Evolutionary conservation across 92 coral and sea anemone species (phyloP).

Genomic region (Palythoa caribaeorum): DNA sequence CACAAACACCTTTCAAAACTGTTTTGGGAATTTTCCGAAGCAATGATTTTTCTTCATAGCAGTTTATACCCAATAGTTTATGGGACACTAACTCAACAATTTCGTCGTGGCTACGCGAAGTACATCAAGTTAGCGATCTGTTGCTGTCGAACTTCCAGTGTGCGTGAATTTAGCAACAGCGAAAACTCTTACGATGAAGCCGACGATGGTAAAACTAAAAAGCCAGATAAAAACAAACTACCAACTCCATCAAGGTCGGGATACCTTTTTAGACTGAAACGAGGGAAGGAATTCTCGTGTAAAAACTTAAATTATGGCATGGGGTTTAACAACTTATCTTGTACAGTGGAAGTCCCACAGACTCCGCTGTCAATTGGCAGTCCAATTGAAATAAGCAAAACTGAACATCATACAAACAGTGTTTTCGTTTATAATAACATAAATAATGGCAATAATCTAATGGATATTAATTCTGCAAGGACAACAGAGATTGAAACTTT

Average conservation of each 20-base stretch:
- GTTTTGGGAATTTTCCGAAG: constrained; percentile 87
- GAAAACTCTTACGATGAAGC: constrained; percentile 9
- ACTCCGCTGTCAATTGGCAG: not conserved
- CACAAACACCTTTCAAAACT: constrained; percentile 70
- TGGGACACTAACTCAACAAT: constrained; percentile 84
- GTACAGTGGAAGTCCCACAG: not conserved
- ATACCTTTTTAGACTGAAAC: not conserved
- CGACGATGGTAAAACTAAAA: not conserved
- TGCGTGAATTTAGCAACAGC: not conserved
- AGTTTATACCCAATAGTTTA: constrained; percentile 90
- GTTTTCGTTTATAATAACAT: not conserved
- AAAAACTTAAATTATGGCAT: not conserved
- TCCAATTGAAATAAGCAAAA: not conserved
- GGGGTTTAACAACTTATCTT: not conserved
- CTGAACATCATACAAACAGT: not conserved
- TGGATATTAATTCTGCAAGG: not conserved
- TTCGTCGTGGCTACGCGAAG: constrained; percentile 84
- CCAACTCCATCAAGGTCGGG: not conserved
- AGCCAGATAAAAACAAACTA: not conserved
- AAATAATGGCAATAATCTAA: not conserved
- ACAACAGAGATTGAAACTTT: not conserved
- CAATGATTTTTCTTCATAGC: constrained; percentile 82
- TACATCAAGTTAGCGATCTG: constrained; percentile 65
- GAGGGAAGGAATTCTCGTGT: not conserved
- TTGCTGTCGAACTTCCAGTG: constrained; percentile 39